These are phyloP conservation scores for Portunus trituberculatus DNA, from an alignment of 1,140 invertebrate genomes.

Conservation along the genomic window DNA sequence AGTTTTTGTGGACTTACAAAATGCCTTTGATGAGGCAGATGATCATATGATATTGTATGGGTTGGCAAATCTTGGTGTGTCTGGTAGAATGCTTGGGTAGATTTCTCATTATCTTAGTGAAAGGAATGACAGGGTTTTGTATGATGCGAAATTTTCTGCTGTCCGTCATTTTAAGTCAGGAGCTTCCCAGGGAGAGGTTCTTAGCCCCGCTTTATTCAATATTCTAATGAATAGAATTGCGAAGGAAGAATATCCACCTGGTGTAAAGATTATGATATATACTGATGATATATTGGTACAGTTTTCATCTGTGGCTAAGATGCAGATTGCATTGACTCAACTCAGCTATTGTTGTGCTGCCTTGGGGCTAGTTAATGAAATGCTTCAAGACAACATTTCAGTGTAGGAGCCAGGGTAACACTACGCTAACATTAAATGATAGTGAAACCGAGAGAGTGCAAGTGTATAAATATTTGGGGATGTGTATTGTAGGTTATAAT, in stretches of 20 bases:
- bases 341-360: too few species aligned
- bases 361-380: too few species aligned
- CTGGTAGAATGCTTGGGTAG: too few species aligned
- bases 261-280: not conserved
- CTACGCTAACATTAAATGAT: not conserved
- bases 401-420: not conserved
- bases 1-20: not conserved
- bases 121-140: not conserved
- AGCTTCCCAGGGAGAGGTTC: too few species aligned
- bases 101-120: too few species aligned
- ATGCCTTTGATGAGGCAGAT: not conserved
- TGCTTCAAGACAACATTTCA: not conserved
- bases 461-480: constrained; percentile 1
- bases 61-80: too few species aligned
- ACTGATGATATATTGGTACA: not conserved
- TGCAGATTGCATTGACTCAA: not conserved
- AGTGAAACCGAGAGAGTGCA: not conserved
- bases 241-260: too few species aligned
- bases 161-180: too few species aligned
- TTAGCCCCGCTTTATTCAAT: too few species aligned
- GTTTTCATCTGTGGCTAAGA: not conserved
- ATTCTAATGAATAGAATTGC: too few species aligned
- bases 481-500: constrained; percentile 24
- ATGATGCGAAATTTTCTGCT: not conserved
- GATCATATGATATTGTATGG: too few species aligned